These are phyloP conservation scores for Cyanoramphus novaezelandiae DNA, from an alignment of 2,113 vertebrate species.

Conservation along the genomic window DNA sequence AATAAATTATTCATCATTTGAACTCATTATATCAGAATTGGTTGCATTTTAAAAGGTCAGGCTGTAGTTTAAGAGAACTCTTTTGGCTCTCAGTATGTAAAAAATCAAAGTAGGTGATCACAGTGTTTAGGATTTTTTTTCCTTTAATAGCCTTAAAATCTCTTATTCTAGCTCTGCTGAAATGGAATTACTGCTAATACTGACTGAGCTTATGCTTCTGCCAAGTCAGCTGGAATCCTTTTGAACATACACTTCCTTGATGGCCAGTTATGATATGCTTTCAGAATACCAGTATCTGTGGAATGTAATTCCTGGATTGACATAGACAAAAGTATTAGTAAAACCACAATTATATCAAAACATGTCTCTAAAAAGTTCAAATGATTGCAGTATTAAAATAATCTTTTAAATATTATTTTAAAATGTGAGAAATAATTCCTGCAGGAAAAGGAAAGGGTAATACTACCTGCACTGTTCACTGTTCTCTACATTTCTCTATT, in stretches of 20 bases:
- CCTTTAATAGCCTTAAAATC: background rate
- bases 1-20: background rate
- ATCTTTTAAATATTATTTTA: background rate
- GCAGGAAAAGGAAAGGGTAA: background rate
- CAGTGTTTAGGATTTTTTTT: background rate
- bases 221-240: background rate
- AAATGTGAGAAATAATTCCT: background rate
- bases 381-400: background rate
- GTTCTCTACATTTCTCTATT: background rate
- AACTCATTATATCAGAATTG: background rate
- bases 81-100: background rate
- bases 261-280: background rate
- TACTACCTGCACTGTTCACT: background rate
- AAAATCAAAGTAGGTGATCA: background rate
- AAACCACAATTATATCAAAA: background rate
- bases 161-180: background rate
- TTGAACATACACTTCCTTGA: background rate
- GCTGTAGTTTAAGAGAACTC: background rate
- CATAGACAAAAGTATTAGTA: background rate
- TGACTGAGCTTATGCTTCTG: background rate
- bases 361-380: background rate
- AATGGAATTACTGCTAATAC: background rate
- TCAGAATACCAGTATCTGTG: background rate
- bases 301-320: background rate
- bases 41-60: conserved; percentile 6